phyloP scores from a whole-genome alignment of 1,140 invertebrate species.

The Macrostomum lignano region DNA sequence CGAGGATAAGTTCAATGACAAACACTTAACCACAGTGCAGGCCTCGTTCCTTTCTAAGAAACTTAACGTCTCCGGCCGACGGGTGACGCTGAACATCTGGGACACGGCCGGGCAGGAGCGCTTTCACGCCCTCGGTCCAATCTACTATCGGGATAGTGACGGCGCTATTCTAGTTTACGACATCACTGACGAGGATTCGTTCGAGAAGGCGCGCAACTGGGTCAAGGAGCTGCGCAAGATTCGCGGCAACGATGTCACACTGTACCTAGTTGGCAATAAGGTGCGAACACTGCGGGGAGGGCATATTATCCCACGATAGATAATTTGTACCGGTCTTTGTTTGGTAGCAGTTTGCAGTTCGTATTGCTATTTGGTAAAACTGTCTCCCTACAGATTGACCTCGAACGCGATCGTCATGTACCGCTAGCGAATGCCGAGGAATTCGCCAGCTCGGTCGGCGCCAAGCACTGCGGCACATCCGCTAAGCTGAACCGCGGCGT shows the following conservation, averaged over 20 bases:
- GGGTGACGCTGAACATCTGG: conserved; percentile 11
- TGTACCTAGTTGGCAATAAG: conserved; percentile 89
- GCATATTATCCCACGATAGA: too few relatives aligned
- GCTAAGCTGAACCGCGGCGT: too few relatives aligned
- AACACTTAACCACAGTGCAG: conserved; percentile 31
- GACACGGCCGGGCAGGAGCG: conserved; percentile 81
- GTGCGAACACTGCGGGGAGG: too few relatives aligned
- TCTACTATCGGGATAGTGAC: conserved; percentile 87
- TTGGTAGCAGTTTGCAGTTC: too few relatives aligned
- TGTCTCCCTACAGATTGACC: too few relatives aligned
- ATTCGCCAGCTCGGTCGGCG: too few relatives aligned
- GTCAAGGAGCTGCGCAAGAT: conserved; percentile 86
- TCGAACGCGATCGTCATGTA: too few relatives aligned
- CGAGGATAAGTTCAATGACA: conserved; percentile 9
- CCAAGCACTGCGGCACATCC: too few relatives aligned
- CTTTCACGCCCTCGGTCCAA: conserved; percentile 65
- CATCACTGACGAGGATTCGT: conserved; percentile 83
- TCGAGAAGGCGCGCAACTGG: conserved; percentile 46
- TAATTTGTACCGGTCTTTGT: too few relatives aligned
- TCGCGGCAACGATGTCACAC: conserved; percentile 60
- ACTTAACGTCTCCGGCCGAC: conserved; percentile 33
- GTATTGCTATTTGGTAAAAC: too few relatives aligned
- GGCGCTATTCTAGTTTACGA: conserved; percentile 92
- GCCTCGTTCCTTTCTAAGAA: conserved; percentile 84
- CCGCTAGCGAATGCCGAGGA: too few relatives aligned